Evolutionary conservation across 1,140 invertebrate species (phyloP).

Genomic region (Drosophila pruinosa): DNA sequence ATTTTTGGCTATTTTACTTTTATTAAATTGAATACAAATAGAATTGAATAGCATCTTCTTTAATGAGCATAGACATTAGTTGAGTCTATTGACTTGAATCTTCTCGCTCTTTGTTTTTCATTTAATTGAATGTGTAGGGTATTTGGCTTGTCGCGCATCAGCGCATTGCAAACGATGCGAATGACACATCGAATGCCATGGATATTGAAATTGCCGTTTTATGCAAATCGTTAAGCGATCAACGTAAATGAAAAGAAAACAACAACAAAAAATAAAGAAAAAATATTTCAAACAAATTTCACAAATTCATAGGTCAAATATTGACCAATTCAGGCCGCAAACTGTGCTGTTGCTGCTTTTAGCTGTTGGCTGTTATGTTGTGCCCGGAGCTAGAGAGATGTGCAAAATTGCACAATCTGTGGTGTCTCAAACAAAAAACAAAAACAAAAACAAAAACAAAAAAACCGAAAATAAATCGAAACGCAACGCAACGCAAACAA

Average conservation of each 20-base stretch:
- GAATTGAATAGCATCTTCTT: no score
- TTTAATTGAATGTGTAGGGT: neutral
- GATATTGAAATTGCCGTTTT: slow-evolving; percentile 59
- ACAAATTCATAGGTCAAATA: slow-evolving; percentile 60
- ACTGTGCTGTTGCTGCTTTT: no score
- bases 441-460: neutral
- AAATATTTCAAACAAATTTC: slow-evolving; percentile 47
- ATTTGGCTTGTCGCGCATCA: neutral
- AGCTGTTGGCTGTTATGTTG: neutral
- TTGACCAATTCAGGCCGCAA: slow-evolving; percentile 36
- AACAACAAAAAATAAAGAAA: slow-evolving; percentile 5
- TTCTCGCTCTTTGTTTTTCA: neutral
- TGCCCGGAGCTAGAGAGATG: slow-evolving; percentile 6
- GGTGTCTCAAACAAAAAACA: neutral
- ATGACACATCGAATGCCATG: slow-evolving; percentile 26
- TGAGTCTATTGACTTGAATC: neutral
- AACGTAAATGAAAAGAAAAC: neutral
- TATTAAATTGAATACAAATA: no score
- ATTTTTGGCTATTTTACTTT: no score
- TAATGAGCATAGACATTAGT: no score
- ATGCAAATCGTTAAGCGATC: slow-evolving; percentile 54
- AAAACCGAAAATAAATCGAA: slow-evolving; percentile 1
- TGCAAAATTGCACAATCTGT: slow-evolving; percentile 51
- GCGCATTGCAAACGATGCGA: neutral
- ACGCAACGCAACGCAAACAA: slow-evolving; percentile 7